phyloP scores from a whole-genome alignment of 2,888 invertebrate genomes.

The Eupeodes latifasciatus region DNA sequence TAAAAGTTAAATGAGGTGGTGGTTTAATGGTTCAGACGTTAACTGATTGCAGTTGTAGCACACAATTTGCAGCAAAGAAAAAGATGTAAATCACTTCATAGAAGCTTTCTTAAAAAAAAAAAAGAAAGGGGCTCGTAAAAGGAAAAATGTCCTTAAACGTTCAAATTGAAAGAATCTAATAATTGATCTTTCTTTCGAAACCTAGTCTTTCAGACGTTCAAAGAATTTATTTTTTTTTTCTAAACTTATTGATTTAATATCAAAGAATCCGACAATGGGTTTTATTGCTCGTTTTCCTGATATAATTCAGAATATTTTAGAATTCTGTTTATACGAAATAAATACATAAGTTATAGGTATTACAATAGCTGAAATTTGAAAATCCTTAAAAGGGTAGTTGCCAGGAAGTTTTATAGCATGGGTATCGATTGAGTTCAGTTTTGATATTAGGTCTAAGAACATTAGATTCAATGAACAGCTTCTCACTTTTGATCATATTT shows the following conservation, averaged over 20 bases:
- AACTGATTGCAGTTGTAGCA: constrained; percentile 43
- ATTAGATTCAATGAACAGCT: too few relatives aligned
- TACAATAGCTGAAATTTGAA: too few relatives aligned
- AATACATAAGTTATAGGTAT: too few relatives aligned
- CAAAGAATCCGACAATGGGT: neutral
- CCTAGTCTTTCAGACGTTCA: neutral
- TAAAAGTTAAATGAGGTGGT: constrained; percentile 37
- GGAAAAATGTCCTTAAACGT: neutral
- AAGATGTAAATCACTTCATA: constrained; percentile 8
- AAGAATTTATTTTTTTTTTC: neutral
- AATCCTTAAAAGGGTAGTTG: too few relatives aligned
- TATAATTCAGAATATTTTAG: too few relatives aligned
- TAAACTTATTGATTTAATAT: neutral
- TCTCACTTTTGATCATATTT: too few relatives aligned
- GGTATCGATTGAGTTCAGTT: too few relatives aligned
- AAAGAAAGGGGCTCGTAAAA: neutral
- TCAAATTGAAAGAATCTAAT: neutral
- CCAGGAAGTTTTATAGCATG: too few relatives aligned
- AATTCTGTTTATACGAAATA: too few relatives aligned
- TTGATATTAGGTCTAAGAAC: too few relatives aligned
- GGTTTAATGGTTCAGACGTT: constrained; percentile 40
- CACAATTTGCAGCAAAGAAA: constrained; percentile 30
- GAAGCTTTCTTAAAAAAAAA: neutral
- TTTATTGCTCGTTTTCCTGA: too few relatives aligned
- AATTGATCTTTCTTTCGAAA: neutral